phyloP scores from a whole-genome alignment of 2,797 vertebrate species.

The Anguilla megastoma region DNA sequence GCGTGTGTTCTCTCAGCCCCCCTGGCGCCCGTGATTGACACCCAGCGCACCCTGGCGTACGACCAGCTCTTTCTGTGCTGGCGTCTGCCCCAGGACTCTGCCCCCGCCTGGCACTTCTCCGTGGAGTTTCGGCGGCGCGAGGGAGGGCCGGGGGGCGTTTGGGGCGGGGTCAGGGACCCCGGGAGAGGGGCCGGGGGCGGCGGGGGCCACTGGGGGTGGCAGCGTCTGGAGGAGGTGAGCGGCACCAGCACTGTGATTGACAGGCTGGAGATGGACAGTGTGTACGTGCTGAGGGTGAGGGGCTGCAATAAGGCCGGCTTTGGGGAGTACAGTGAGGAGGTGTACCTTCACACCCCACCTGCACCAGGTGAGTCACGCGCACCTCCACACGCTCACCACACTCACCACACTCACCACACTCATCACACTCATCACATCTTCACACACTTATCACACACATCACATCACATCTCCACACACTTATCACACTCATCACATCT shows the following conservation, averaged over 20 bases:
- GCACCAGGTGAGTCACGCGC: conserved; percentile 76
- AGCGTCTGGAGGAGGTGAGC: conserved; percentile 85
- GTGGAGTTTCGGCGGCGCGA: conserved; percentile 88
- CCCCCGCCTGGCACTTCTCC: conserved; percentile 92
- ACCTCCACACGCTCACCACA: neutral
- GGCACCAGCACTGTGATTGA: conserved; percentile 87
- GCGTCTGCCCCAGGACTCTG: conserved; percentile 92
- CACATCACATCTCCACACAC: no score
- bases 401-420: no score
- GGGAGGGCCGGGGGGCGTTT: conserved; percentile 76
- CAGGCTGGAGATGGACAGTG: conserved; percentile 86
- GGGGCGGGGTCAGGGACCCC: conserved; percentile 82
- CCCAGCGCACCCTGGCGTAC: conserved; percentile 93
- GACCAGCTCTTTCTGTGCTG: conserved; percentile 96
- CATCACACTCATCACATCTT: no score
- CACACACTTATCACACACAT: no score
- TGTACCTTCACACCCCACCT: conserved; percentile 92
- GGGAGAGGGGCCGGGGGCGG: conserved; percentile 69
- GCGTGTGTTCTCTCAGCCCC: conserved; percentile 73
- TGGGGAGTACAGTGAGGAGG: conserved; percentile 93
- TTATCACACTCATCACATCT: no score
- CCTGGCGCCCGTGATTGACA: conserved; percentile 92
- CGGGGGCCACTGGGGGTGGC: conserved; percentile 80
- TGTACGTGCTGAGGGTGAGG: conserved; percentile 89
- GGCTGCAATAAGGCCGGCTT: conserved; percentile 95